A percentile compares a stretch with the other conserved stretches of the same genome.
phyloP scores from a whole-genome alignment of 2,888 invertebrate species.

The Zelleria hepariella region DNA sequence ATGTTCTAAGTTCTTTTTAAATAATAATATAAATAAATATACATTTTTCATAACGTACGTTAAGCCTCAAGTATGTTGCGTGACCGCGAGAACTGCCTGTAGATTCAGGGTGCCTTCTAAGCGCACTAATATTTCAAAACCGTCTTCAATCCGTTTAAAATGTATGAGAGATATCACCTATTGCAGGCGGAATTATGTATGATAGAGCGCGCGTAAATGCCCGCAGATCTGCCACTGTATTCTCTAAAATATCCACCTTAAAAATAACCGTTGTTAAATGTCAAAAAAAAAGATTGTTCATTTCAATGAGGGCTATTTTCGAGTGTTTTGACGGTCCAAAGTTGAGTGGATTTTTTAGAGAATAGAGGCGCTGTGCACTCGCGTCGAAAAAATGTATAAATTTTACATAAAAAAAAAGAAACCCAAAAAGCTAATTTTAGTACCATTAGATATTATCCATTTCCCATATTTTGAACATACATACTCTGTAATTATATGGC shows the following conservation, averaged over 20 bases:
- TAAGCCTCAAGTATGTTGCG: not conserved
- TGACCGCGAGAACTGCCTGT: slow-evolving; percentile 4
- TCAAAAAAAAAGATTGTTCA: too few relatives aligned
- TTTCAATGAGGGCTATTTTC: too few relatives aligned
- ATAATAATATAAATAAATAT: not conserved
- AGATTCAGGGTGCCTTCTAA: slow-evolving; percentile 14
- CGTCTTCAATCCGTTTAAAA: not conserved
- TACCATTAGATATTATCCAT: slow-evolving; percentile 69
- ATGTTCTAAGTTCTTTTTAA: not conserved
- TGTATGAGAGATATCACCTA: slow-evolving; percentile 4
- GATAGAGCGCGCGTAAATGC: not conserved
- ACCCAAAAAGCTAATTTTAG: slow-evolving; percentile 60
- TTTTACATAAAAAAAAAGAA: slow-evolving; percentile 38
- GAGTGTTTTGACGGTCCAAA: too few relatives aligned
- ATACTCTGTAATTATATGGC: slow-evolving; percentile 71
- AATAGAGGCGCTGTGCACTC: slow-evolving; percentile 28
- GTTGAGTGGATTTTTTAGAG: too few relatives aligned
- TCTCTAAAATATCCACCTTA: too few relatives aligned
- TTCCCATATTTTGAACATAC: slow-evolving; percentile 66
- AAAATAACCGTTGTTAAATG: too few relatives aligned
- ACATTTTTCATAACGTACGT: not conserved
- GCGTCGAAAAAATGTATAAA: slow-evolving; percentile 47
- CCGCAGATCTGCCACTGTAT: slow-evolving; percentile 18
- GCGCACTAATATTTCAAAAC: slow-evolving; percentile 9
- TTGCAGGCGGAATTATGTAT: not conserved